Percentiles rank a stretch among this genome's conserved stretches.
phyloP scores from a whole-genome alignment of 2,888 invertebrate species.

The Nemurella pictetii region DNA sequence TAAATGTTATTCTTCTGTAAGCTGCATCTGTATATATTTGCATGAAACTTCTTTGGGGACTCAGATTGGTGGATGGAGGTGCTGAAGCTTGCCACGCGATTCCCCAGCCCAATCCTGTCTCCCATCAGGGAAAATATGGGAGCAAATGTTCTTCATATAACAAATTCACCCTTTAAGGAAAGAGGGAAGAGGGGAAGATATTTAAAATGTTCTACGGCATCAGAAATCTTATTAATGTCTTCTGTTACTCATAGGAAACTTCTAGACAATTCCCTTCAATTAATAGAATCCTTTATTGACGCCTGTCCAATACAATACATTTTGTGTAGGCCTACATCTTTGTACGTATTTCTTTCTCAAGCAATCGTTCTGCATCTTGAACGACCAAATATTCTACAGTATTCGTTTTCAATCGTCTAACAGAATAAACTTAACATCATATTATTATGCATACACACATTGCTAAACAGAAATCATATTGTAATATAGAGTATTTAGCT shows the following conservation, averaged over 20 bases:
- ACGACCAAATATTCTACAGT: background rate
- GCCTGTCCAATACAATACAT: background rate
- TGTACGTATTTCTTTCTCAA: background rate
- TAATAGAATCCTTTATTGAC: background rate
- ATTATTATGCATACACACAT: background rate
- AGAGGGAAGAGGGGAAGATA: too few species aligned
- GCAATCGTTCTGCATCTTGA: background rate
- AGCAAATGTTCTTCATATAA: too few species aligned
- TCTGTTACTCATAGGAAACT: too few species aligned
- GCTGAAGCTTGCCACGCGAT: too few species aligned
- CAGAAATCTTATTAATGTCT: too few species aligned
- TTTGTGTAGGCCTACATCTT: background rate
- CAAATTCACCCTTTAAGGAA: too few species aligned
- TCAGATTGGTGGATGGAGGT: too few species aligned
- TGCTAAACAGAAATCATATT: background rate
- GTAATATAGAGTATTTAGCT: background rate
- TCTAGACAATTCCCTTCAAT: too few species aligned
- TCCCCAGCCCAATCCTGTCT: too few species aligned
- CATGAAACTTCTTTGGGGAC: too few species aligned
- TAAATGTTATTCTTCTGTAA: constrained; percentile 37
- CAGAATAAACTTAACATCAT: background rate
- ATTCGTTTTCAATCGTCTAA: background rate
- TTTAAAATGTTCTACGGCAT: too few species aligned
- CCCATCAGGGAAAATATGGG: too few species aligned
- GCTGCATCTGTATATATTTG: background rate